Percentiles rank a stretch among this genome's conserved stretches.
Conservation (phyloP, 2,113 vertebrate species). For the Xiphophorus couchianus region DNA sequence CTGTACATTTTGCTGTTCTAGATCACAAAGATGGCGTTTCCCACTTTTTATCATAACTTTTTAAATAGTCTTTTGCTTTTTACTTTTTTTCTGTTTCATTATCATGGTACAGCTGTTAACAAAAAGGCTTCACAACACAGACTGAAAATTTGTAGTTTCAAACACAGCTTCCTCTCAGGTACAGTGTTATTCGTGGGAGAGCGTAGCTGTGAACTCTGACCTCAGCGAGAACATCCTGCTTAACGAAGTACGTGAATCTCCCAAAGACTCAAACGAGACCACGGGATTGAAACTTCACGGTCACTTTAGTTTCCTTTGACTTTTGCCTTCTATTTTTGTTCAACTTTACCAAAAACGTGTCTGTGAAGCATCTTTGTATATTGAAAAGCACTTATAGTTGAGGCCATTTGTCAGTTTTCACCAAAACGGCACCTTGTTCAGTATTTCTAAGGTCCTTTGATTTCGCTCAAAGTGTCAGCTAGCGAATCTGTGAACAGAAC, state of each 20-base stretch:
- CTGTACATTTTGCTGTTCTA: constrained; percentile 85
- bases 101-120: constrained; percentile 74
- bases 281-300: constrained; percentile 50
- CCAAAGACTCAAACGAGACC: constrained; percentile 18
- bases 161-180: constrained; percentile 59
- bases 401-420: constrained; percentile 58
- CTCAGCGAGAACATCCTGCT: constrained; percentile 21
- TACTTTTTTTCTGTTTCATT: constrained; percentile 60
- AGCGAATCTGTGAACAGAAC: constrained; percentile 48
- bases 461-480: constrained; percentile 53
- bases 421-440: constrained; percentile 44
- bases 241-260: constrained; percentile 19
- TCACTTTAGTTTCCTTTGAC: constrained; percentile 43
- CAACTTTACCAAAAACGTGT: constrained; percentile 70
- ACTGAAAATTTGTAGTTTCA: constrained; percentile 9
- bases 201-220: constrained; percentile 33
- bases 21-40: constrained; percentile 87
- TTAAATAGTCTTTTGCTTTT: constrained; percentile 46
- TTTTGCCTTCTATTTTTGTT: constrained; percentile 36
- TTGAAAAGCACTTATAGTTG: constrained; percentile 76
- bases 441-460: constrained; percentile 63
- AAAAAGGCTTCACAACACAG: constrained; percentile 39
- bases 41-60: constrained; percentile 81
- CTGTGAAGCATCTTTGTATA: constrained; percentile 71
- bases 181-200: background rate